phyloP scores from a whole-genome alignment of 2,113 vertebrate genomes.

The Rynchops niger region DNA sequence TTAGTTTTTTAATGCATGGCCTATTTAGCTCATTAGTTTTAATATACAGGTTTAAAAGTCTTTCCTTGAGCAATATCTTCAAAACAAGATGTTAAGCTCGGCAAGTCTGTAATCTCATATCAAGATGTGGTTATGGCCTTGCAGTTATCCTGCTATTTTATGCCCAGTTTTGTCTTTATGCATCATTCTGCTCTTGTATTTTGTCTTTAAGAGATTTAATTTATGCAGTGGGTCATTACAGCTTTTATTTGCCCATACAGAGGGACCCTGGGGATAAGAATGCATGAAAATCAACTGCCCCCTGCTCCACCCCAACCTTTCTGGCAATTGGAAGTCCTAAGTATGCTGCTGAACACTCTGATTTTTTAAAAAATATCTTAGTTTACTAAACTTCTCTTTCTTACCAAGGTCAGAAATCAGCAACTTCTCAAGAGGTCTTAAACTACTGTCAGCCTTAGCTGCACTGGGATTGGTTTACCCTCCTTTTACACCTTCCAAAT shows the following conservation, averaged over 20 bases:
- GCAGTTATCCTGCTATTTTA: neutral
- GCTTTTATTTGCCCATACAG: neutral
- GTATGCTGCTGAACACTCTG: neutral
- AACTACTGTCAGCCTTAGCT: neutral
- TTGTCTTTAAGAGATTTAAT: neutral
- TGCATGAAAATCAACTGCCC: neutral
- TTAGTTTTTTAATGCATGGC: conserved; percentile 43
- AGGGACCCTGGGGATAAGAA: neutral
- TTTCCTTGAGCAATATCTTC: conserved; percentile 2
- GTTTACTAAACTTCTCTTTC: neutral
- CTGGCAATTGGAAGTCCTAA: neutral
- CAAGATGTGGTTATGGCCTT: neutral
- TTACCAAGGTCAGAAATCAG: neutral
- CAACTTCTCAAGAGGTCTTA: neutral
- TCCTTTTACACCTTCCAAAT: neutral
- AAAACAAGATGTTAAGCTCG: conserved; percentile 1
- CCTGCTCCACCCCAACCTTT: neutral
- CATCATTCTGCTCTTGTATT: neutral
- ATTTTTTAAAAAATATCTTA: neutral
- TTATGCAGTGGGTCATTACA: conserved; percentile 18
- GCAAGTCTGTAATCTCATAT: neutral
- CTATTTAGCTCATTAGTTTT: conserved; percentile 58
- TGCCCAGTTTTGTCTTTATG: neutral
- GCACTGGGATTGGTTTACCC: neutral
- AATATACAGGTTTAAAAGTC: conserved; percentile 48